phyloP scores from a whole-genome alignment of 2,113 vertebrate genomes.

The Ceuthmochares aereus region DNA sequence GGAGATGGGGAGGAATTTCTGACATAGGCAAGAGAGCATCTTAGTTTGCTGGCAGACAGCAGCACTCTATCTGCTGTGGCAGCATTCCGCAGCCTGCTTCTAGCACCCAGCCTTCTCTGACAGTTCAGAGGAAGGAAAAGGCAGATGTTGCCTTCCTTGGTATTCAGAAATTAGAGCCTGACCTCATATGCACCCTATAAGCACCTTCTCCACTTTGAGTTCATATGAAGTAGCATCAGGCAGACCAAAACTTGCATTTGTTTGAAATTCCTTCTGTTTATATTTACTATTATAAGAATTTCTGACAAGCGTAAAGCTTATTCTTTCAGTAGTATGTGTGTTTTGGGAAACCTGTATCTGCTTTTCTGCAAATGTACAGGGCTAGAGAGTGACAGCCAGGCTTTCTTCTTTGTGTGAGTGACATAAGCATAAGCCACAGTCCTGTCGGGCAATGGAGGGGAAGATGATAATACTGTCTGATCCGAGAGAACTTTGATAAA shows the following conservation, averaged over 20 bases:
- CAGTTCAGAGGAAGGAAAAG: neutral
- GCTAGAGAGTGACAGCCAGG: neutral
- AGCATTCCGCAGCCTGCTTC: neutral
- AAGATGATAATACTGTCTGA: conserved; percentile 12
- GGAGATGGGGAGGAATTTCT: neutral
- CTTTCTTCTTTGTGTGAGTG: neutral
- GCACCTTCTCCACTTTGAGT: neutral
- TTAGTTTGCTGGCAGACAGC: neutral
- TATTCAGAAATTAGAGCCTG: neutral
- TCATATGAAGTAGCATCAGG: neutral
- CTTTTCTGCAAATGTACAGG: neutral
- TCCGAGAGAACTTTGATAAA: neutral
- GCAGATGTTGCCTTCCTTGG: neutral
- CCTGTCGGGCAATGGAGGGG: neutral
- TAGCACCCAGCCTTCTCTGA: neutral
- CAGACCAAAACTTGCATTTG: neutral
- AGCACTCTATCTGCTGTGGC: neutral
- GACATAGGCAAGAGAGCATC: rapidly evolving
- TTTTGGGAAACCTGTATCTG: neutral
- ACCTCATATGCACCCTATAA: neutral
- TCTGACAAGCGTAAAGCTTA: neutral
- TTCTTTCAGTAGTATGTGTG: neutral
- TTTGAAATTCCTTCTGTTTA: conserved; percentile 24
- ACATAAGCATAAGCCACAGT: neutral
- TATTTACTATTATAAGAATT: neutral